A percentile compares a stretch with the other conserved stretches of the same genome.
Evolutionary conservation across 2,888 invertebrate species (phyloP).

Genomic region (Eristalis arbustorum): DNA sequence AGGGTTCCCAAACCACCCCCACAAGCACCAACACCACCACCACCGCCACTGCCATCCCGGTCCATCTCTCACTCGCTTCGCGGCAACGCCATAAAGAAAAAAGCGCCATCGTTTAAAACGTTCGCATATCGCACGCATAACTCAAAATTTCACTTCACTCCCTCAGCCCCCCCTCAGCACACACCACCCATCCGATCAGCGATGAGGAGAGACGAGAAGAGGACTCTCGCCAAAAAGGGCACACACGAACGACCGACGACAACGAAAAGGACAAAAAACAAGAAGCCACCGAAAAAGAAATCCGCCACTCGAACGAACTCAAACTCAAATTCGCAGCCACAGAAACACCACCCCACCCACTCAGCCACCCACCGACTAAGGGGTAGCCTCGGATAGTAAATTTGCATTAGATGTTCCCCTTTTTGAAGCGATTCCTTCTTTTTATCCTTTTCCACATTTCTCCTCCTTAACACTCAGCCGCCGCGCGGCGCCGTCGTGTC

Average conservation of each 20-base stretch:
- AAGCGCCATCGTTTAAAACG: slow-evolving; percentile 67
- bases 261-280: slow-evolving; percentile 36
- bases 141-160: slow-evolving; percentile 62
- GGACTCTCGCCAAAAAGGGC: slow-evolving; percentile 23
- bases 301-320: neutral
- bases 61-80: neutral
- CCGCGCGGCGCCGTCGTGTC: neutral
- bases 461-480: slow-evolving; percentile 2
- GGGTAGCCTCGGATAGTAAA: slow-evolving; percentile 37
- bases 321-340: neutral
- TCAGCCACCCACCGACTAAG: neutral
- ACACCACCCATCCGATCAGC: neutral
- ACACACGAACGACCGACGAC: slow-evolving; percentile 16
- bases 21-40: slow-evolving; percentile 9
- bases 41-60: neutral
- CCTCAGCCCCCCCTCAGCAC: neutral
- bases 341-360: slow-evolving; percentile 6
- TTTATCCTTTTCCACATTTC: slow-evolving; percentile 45
- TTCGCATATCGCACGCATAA: slow-evolving; percentile 70
- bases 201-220: neutral
- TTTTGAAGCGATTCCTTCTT: slow-evolving; percentile 26
- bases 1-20: slow-evolving; percentile 51
- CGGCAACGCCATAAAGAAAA: neutral
- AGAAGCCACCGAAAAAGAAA: slow-evolving; percentile 59
- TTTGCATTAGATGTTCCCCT: slow-evolving; percentile 60